A percentile compares a stretch with the other conserved stretches of the same genome.
Evolutionary conservation across 2,888 invertebrate species (phyloP).

Genomic region (Onchidella celtica): DNA sequence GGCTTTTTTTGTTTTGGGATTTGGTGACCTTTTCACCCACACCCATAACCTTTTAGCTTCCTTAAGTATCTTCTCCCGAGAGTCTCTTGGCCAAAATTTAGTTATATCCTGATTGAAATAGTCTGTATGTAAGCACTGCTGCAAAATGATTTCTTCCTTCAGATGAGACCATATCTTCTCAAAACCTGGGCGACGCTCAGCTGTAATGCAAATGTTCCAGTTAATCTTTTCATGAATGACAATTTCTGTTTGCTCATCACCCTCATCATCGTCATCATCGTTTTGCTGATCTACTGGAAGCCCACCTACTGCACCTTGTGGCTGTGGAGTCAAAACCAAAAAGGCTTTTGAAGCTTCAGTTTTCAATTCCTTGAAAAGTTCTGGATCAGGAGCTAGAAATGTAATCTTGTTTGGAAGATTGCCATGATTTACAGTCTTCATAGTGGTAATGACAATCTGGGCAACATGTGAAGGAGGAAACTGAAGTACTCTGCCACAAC

Average conservation of each 20-base stretch:
- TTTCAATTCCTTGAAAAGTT: slow-evolving; percentile 33
- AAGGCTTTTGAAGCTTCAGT: slow-evolving; percentile 22
- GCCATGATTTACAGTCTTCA: background rate
- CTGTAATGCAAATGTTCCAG: background rate
- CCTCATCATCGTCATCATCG: background rate
- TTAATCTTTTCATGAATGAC: background rate
- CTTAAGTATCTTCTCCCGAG: background rate
- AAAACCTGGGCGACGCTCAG: background rate
- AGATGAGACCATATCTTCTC: slow-evolving; percentile 19
- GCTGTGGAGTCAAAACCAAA: background rate
- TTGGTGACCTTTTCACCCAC: background rate
- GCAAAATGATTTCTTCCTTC: background rate
- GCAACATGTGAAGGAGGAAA: slow-evolving; percentile 25
- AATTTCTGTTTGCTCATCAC: background rate
- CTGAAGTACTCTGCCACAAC: slow-evolving; percentile 32
- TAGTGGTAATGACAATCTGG: background rate
- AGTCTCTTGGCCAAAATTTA: slow-evolving; percentile 5
- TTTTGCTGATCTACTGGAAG: background rate
- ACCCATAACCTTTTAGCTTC: slow-evolving; percentile 29
- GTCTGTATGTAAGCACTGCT: background rate
- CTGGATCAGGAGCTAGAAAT: slow-evolving; percentile 26
- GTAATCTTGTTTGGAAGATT: slow-evolving; percentile 5
- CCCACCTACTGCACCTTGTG: background rate
- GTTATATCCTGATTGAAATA: slow-evolving; percentile 21
- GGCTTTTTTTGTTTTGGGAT: slow-evolving; percentile 15